Percentiles rank a stretch among this genome's conserved stretches.
These are phyloP conservation scores for Chlamydotis undulata DNA, from an alignment of 2,113 vertebrate species.

Conservation along the genomic window DNA sequence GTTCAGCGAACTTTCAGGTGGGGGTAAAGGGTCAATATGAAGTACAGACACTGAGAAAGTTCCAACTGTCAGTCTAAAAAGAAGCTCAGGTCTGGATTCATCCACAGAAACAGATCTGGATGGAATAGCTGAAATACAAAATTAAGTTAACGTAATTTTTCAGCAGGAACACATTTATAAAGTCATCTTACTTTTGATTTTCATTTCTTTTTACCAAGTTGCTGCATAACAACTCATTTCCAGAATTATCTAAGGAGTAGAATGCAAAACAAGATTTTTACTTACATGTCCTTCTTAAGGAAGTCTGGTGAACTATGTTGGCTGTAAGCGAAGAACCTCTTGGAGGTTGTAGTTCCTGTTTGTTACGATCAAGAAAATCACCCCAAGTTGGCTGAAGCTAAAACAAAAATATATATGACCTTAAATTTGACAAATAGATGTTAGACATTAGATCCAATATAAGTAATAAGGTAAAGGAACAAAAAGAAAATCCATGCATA, in stretches of 20 bases:
- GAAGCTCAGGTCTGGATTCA: constrained; percentile 92
- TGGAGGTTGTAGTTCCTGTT: constrained; percentile 78
- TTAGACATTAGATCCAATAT: neutral
- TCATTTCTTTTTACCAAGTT: constrained; percentile 6
- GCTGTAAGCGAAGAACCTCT: constrained; percentile 73
- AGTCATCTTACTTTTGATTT: constrained; percentile 35
- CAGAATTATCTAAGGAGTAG: neutral
- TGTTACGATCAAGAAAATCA: constrained; percentile 87
- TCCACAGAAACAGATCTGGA: constrained; percentile 89
- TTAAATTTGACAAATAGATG: neutral
- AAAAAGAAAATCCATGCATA: neutral
- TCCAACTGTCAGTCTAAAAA: constrained; percentile 86
- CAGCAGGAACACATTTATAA: constrained; percentile 31
- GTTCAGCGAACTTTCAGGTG: constrained; percentile 84
- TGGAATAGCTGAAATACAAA: constrained; percentile 85
- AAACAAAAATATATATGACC: neutral
- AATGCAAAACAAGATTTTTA: neutral
- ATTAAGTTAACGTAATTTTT: constrained; percentile 59
- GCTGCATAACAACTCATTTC: neutral
- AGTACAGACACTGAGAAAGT: constrained; percentile 89
- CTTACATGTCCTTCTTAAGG: constrained; percentile 87
- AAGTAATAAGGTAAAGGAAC: neutral
- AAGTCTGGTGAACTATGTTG: constrained; percentile 74
- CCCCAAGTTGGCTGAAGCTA: constrained; percentile 86
- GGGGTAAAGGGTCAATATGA: constrained; percentile 94